These are phyloP conservation scores for Plutomurus gul DNA, from an alignment of 1,140 invertebrate genomes.

Conservation along the genomic window DNA sequence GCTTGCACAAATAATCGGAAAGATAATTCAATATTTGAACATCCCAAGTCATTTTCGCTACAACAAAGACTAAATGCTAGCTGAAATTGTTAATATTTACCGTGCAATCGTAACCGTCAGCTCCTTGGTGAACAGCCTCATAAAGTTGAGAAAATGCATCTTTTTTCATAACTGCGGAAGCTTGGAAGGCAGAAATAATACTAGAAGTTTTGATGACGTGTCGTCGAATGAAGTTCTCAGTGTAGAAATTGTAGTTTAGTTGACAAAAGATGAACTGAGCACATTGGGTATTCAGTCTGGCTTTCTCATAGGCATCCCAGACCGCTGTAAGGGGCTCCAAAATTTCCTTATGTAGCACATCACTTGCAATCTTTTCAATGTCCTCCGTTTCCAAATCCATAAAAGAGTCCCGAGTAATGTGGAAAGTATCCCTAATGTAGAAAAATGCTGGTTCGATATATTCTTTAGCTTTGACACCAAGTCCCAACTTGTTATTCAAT, in stretches of 20 bases:
- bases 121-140: slow-evolving; percentile 44
- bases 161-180: slow-evolving; percentile 37
- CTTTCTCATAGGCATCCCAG: slow-evolving; percentile 49
- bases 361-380: slow-evolving; percentile 48
- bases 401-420: slow-evolving; percentile 46
- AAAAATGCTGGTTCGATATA: slow-evolving; percentile 46
- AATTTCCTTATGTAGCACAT: slow-evolving; percentile 51
- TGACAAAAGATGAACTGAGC: slow-evolving; percentile 52
- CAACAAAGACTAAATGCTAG: too few relatives aligned
- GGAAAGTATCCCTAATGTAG: slow-evolving; percentile 51
- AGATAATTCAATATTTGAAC: not conserved
- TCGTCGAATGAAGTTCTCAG: slow-evolving; percentile 51
- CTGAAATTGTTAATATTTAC: slow-evolving; percentile 34
- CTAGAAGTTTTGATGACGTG: slow-evolving; percentile 49
- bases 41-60: not conserved
- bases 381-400: slow-evolving; percentile 47
- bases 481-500: slow-evolving; percentile 49
- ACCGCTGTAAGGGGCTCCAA: slow-evolving; percentile 43
- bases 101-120: slow-evolving; percentile 53
- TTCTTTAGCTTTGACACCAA: slow-evolving; percentile 44
- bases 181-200: slow-evolving; percentile 53
- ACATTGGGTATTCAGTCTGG: slow-evolving; percentile 39
- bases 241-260: slow-evolving; percentile 50
- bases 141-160: slow-evolving; percentile 50
- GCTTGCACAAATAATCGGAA: not conserved